Percentiles rank a stretch among this genome's conserved stretches.
These are phyloP conservation scores for Xanthia togata DNA, from an alignment of 2,888 invertebrate genomes.

Conservation along the genomic window DNA sequence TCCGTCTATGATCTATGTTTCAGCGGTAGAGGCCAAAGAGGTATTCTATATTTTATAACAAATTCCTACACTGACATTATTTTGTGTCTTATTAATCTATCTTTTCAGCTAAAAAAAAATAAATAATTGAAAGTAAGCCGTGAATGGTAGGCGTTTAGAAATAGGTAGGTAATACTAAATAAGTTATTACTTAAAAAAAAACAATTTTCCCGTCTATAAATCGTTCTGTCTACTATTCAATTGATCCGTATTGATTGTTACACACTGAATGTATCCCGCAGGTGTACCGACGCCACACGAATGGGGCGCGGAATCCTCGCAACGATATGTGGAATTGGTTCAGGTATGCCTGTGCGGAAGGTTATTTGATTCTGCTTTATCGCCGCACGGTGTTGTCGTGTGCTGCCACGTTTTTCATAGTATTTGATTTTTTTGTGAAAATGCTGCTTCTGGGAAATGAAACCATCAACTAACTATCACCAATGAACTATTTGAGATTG, in stretches of 20 bases:
- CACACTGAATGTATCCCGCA: slow-evolving; percentile 5
- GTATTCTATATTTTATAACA: neutral
- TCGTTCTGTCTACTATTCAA: slow-evolving; percentile 5
- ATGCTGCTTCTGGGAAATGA: neutral
- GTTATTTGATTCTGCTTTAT: slow-evolving; percentile 38
- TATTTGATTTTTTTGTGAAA: slow-evolving; percentile 2
- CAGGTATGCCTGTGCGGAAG: slow-evolving; percentile 23
- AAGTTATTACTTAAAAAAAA: neutral
- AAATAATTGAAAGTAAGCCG: too few species aligned
- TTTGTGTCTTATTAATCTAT: neutral
- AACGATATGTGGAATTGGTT: slow-evolving; percentile 21
- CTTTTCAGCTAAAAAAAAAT: too few species aligned
- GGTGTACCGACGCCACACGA: slow-evolving; percentile 1
- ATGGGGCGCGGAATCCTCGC: slow-evolving; percentile 16
- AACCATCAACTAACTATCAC: neutral
- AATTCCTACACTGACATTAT: neutral
- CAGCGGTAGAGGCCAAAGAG: neutral
- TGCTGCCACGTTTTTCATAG: neutral
- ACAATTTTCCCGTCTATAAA: neutral
- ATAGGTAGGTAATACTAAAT: neutral
- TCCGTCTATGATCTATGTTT: slow-evolving; percentile 10
- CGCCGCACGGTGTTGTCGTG: neutral
- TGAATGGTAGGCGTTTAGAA: too few species aligned
- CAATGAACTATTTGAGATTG: neutral
- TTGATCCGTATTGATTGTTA: slow-evolving; percentile 2